Evolutionary conservation across 1,140 invertebrate genomes (phyloP).

Genomic region (Lepidurus packardi): DNA sequence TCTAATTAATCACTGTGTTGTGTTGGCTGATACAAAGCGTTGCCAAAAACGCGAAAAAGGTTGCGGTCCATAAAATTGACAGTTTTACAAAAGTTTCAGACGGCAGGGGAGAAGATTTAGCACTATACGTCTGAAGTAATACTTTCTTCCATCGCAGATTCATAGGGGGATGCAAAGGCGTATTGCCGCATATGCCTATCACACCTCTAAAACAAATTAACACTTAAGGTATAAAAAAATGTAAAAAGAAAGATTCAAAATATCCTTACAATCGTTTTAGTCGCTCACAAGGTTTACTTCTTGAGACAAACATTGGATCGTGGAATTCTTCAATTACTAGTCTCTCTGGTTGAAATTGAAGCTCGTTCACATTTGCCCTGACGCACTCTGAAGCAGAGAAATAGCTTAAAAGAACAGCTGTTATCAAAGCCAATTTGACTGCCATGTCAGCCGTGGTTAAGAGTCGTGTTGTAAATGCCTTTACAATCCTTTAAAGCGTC

Average conservation of each 20-base stretch:
- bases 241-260: neutral
- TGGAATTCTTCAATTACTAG: constrained; percentile 3
- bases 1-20: too few relatives aligned
- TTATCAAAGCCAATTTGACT: neutral
- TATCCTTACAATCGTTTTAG: neutral
- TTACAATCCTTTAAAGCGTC: neutral
- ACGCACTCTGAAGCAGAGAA: neutral
- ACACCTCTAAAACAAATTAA: neutral
- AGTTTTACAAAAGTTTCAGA: too few relatives aligned
- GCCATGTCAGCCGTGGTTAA: neutral
- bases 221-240: neutral
- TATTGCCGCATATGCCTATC: neutral
- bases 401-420: neutral
- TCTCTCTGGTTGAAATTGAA: neutral
- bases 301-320: neutral
- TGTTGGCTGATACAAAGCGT: too few relatives aligned
- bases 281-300: neutral
- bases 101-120: too few relatives aligned
- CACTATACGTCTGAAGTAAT: too few relatives aligned
- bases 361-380: neutral
- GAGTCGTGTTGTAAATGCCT: neutral
- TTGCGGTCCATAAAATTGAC: too few relatives aligned
- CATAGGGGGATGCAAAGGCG: neutral
- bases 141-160: too few relatives aligned
- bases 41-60: too few relatives aligned